Evolutionary conservation across 2,113 vertebrate genomes (phyloP).

Genomic region (Ochotona curzoniae): DNA sequence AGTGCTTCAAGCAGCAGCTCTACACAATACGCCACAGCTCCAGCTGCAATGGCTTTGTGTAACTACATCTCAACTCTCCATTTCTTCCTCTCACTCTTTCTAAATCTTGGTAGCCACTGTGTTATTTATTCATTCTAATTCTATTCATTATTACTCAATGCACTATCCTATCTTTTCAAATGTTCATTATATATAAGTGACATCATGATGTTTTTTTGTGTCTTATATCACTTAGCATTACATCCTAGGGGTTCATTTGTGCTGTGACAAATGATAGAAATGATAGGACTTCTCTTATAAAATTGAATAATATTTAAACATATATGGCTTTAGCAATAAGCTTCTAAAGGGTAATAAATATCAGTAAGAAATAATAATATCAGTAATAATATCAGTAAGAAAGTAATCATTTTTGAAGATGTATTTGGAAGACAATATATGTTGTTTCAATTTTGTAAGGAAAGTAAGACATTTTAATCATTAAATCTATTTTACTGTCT

Average conservation of each 20-base stretch:
- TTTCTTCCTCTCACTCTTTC: neutral
- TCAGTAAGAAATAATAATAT: neutral
- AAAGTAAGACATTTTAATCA: neutral
- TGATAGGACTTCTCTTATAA: neutral
- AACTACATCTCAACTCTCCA: neutral
- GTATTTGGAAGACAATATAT: neutral
- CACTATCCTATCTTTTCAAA: neutral
- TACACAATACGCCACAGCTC: no score
- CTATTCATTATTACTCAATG: neutral
- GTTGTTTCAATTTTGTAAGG: neutral
- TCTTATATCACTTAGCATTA: neutral
- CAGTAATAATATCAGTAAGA: neutral
- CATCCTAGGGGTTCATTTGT: neutral
- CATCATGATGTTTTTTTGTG: neutral
- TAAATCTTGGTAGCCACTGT: neutral
- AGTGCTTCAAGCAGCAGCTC: no score
- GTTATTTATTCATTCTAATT: neutral
- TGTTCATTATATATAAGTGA: neutral
- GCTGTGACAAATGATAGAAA: neutral
- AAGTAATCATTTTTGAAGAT: neutral
- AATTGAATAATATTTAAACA: neutral
- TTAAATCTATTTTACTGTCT: neutral
- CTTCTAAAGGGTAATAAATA: neutral
- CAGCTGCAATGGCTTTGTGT: no score
- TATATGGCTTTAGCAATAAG: neutral